Base-by-base conservation (phyloP, 2,888 invertebrate species). In the Eristalis intricaria region DNA sequence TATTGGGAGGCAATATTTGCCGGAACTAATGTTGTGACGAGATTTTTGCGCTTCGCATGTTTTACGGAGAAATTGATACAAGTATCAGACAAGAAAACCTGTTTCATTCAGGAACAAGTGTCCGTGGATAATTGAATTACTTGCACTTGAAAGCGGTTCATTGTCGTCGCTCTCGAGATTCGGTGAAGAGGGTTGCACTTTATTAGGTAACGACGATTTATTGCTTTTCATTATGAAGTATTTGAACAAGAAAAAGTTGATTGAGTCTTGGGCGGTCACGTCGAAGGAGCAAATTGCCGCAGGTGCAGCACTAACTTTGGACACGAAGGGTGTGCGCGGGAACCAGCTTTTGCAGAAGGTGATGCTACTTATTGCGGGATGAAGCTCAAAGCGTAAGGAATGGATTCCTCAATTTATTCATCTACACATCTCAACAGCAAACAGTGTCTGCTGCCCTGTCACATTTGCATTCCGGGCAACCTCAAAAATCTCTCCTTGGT, bases 71-170 rank as follows among this genome's bases (percentile, higher is more conserved):
- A 60, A 15, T 69, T 56, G 35, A 65, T 63, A 32, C 32, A 32
- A 32, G 32, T 10, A 19, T 26, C 35, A 13, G 32, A 65, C 71
- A 60, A 4, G 50, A 70, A 75, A 80, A 71, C 83, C 64, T 77
- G 85, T 73, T 81, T 50, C 68, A 22, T 71, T 85, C 65, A 26
- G 56, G 75, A 79, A 91, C 92, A 92, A 92, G 92, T 92, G 92
- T 90, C 91, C 92, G 91, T 91, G 81, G 88, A 91, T 90, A 91
- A 92, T 91, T 82, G 85, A 90, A 92, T 92, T 92, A 90, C 88
- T 90, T 90, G 90, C 90, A 87, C 79, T 80, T 26, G 84, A 91
- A 89, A 90, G 90, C 86, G 90, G 90, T 91, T 87, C 50, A 84
- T 68, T 66, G 64, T 76, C 71, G 60, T 23, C 15, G 26, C 64